phyloP scores from a whole-genome alignment of 1,140 invertebrate genomes.

The Drosophila parabipectinata region DNA sequence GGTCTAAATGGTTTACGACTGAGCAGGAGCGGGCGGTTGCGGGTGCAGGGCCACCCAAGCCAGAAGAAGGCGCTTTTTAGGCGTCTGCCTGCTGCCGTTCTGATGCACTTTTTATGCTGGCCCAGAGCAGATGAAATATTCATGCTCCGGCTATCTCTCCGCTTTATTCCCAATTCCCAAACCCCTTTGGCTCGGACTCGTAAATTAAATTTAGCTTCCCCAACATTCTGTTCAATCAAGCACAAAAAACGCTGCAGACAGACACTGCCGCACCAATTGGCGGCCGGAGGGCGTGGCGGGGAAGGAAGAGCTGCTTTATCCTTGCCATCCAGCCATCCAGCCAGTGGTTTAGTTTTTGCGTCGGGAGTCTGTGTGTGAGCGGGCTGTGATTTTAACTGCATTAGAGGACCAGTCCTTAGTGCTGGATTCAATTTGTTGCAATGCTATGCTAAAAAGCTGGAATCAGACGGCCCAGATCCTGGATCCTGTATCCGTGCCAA shows the following conservation, averaged over 20 bases:
- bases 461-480: slow-evolving; percentile 47
- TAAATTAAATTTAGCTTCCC: slow-evolving; percentile 77
- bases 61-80: slow-evolving; percentile 47
- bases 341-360: slow-evolving; percentile 53
- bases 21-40: slow-evolving; percentile 1
- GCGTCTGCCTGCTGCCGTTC: slow-evolving; percentile 49
- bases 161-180: slow-evolving; percentile 21
- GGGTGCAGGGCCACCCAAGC: not conserved
- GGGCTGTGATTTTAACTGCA: slow-evolving; percentile 81
- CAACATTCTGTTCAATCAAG: slow-evolving; percentile 80
- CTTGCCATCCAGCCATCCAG: slow-evolving; percentile 35
- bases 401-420: slow-evolving; percentile 71
- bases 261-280: slow-evolving; percentile 9
- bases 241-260: slow-evolving; percentile 76
- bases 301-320: slow-evolving; percentile 33
- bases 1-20: slow-evolving; percentile 80
- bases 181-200: slow-evolving; percentile 42
- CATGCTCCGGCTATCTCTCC: slow-evolving; percentile 44
- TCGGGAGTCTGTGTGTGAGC: slow-evolving; percentile 35
- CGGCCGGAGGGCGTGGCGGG: not conserved
- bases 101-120: slow-evolving; percentile 56
- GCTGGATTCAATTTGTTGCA: slow-evolving; percentile 78
- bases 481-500: not conserved
- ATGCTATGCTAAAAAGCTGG: slow-evolving; percentile 80
- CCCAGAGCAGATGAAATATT: slow-evolving; percentile 71